A percentile compares a stretch with the other conserved stretches of the same genome.
Evolutionary conservation across 2,888 invertebrate species (phyloP).

Genomic region (Pachydiplax longipennis): DNA sequence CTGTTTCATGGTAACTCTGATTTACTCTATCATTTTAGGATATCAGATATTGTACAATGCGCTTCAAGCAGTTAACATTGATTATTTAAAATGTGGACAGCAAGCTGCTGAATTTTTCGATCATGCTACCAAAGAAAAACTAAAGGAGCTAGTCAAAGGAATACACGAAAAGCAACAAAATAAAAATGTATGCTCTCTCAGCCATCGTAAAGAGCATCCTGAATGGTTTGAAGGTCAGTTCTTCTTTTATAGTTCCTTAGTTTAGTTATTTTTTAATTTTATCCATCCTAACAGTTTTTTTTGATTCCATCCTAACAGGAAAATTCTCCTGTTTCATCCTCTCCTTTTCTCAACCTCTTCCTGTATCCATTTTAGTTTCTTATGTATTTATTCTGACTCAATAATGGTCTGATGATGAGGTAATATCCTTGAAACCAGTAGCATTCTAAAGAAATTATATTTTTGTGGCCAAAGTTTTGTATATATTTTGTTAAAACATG

Average conservation of each 20-base stretch:
- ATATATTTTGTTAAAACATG: no score
- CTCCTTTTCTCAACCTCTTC: no score
- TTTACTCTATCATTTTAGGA: conserved; percentile 62
- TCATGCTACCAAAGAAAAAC: conserved; percentile 69
- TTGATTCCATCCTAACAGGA: no score
- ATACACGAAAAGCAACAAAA: conserved; percentile 56
- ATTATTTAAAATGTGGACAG: conserved; percentile 73
- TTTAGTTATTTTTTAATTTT: not conserved
- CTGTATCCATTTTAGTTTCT: no score
- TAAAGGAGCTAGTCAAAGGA: conserved; percentile 61
- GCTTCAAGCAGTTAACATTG: conserved; percentile 71
- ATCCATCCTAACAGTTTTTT: not conserved
- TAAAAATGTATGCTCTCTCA: conserved; percentile 66
- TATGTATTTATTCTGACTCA: no score
- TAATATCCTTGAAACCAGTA: no score
- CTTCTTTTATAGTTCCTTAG: not conserved
- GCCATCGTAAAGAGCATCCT: conserved; percentile 72
- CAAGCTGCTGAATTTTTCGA: conserved; percentile 78
- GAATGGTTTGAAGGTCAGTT: conserved; percentile 78
- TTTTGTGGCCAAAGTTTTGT: no score
- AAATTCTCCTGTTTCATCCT: no score
- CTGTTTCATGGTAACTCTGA: conserved; percentile 55
- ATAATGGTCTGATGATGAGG: no score
- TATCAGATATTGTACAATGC: conserved; percentile 76
- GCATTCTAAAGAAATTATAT: no score